Evolutionary conservation across 2,113 vertebrate species (phyloP).

Genomic region (Phrynosoma platyrhinos): DNA sequence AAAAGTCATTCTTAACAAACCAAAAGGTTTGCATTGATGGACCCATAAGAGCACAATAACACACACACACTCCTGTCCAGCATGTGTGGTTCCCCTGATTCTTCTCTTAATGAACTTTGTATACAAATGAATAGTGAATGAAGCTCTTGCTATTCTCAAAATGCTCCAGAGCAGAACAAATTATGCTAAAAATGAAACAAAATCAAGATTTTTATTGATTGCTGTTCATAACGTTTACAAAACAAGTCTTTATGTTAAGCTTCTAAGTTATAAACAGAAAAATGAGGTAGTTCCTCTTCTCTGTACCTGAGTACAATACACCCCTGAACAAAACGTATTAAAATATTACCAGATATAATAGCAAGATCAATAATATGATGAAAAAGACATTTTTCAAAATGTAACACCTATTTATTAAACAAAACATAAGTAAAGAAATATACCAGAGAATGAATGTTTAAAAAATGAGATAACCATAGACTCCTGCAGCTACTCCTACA

Average conservation of each 20-base stretch:
- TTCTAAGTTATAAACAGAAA: constrained; percentile 65
- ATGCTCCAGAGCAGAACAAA: constrained; percentile 77
- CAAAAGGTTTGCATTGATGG: constrained; percentile 75
- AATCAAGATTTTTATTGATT: constrained; percentile 72
- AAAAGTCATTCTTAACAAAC: constrained; percentile 76
- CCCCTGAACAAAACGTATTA: neutral
- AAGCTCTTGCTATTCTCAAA: constrained; percentile 69
- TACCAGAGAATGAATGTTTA: neutral
- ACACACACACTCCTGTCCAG: constrained; percentile 64
- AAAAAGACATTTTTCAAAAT: neutral
- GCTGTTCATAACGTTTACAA: constrained; percentile 74
- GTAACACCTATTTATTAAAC: neutral
- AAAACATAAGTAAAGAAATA: neutral
- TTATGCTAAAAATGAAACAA: constrained; percentile 73
- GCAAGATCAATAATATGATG: neutral
- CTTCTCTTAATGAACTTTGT: constrained; percentile 75
- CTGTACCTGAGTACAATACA: constrained; percentile 18
- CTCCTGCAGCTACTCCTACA: neutral
- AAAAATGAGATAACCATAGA: neutral
- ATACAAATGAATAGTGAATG: constrained; percentile 74
- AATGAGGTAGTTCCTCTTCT: constrained; percentile 34
- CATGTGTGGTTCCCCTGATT: constrained; percentile 75
- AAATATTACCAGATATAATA: rapidly evolving
- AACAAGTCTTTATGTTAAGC: constrained; percentile 66
- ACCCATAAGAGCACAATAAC: constrained; percentile 75